Evolutionary conservation across 1,140 invertebrate genomes (phyloP), one percentile per base, ranked within the genome.

Genomic region (Papilio glaucus): DNA sequence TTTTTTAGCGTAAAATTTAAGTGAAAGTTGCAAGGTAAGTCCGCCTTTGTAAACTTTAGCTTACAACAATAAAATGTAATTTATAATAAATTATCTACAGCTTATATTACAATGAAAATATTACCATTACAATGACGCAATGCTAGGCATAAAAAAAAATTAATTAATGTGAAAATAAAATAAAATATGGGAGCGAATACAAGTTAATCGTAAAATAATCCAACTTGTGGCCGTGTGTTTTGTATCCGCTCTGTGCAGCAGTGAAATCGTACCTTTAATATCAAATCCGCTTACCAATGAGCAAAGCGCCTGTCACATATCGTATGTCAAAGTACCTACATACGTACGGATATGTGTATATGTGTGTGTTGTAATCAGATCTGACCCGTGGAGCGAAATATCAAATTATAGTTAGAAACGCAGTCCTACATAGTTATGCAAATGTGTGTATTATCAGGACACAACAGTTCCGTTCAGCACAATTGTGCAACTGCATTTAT

Each of bases 401-500:
- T 57, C 49, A 21, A 57, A 57, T 57, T 57, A 21, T 57, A 57
- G 18, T 57, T 24, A 57, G 10, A 21, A 57, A 45, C 26, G 65
- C 33, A 49, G 42, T 57, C 29, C 29, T 67, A 71, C 29, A 61
- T 57, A 67, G 53, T 57, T 68, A 38, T 29, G 41, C 62, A 57
- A 57, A 57, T 57, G 62, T 67, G 12, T 26, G 41, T 26, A 68
- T 13, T 57, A 72, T 57, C 72, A 73, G 63, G 63, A 73, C 72
- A 73, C 63, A 77, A 71, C 67, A 67, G 71, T 72, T 75, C 73
- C 76, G 76, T 45, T 73, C 72, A 37, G 68, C 75, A 68, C 71
- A 75, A 62, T 63, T 49, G 76, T 75, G 73, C 71, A 77, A 78
- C 73, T 78, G 77, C 76, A 75, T 78, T 80, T 82, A 79, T 80